Conservation (phyloP, 1,140 invertebrate species). For the Aphelinus certus region DNA sequence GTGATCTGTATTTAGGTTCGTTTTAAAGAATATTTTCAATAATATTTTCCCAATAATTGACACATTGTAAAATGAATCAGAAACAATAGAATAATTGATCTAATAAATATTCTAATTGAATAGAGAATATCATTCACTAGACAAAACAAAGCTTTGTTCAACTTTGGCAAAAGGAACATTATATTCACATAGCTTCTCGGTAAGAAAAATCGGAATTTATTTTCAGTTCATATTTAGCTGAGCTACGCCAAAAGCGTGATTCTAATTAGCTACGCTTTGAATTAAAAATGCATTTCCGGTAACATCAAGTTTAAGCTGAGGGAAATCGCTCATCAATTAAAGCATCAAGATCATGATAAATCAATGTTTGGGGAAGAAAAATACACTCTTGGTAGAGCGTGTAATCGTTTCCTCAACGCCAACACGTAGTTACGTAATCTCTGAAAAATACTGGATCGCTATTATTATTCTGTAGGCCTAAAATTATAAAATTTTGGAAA, state of each 20-base stretch:
- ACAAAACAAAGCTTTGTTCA: too few species aligned
- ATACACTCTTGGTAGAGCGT: not conserved
- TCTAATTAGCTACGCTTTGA: not conserved
- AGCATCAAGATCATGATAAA: conserved; percentile 1
- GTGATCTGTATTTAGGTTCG: too few species aligned
- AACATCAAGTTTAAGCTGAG: not conserved
- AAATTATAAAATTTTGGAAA: too few species aligned
- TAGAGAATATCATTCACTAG: too few species aligned
- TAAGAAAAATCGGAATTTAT: not conserved
- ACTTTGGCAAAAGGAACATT: too few species aligned
- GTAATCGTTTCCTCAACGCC: conserved; percentile 20
- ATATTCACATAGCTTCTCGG: too few species aligned
- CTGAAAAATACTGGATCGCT: not conserved
- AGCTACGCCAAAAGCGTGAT: not conserved
- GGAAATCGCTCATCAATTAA: not conserved
- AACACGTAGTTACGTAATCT: not conserved
- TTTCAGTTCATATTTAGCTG: not conserved
- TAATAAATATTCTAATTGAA: too few species aligned
- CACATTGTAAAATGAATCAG: too few species aligned
- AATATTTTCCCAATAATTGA: too few species aligned
- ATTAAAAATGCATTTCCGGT: not conserved
- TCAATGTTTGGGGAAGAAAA: conserved; percentile 12
- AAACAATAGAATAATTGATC: too few species aligned
- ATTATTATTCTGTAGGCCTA: too few species aligned
- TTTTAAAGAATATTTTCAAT: too few species aligned